phyloP scores from a whole-genome alignment of 2,113 vertebrate genomes.

The Phycodurus eques region DNA sequence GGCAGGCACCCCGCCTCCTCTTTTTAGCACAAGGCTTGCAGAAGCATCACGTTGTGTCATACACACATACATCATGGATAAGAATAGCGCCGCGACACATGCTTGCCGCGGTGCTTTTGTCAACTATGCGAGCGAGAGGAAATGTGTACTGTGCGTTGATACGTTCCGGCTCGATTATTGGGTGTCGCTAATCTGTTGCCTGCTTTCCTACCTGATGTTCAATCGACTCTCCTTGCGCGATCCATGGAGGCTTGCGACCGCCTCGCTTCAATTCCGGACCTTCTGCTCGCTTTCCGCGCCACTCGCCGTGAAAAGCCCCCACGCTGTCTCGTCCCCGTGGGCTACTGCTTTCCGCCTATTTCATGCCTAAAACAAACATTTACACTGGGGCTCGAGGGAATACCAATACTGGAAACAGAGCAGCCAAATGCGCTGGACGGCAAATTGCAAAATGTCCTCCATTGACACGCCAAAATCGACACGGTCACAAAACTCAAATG shows the following conservation, averaged over 20 bases:
- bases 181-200: neutral
- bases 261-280: constrained; percentile 22
- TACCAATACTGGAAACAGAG: constrained; percentile 13
- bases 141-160: neutral
- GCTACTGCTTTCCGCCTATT: neutral
- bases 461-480: constrained; percentile 43
- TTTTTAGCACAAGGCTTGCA: constrained; percentile 19
- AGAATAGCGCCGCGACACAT: neutral
- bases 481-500: constrained; percentile 13
- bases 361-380: constrained; percentile 27
- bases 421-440: constrained; percentile 25
- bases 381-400: constrained; percentile 17
- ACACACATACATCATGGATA: neutral
- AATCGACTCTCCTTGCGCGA: constrained; percentile 26
- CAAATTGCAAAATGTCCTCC: constrained; percentile 55
- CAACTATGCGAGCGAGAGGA: neutral
- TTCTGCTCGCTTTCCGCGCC: constrained; percentile 14
- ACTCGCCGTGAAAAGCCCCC: constrained; percentile 14
- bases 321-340: neutral
- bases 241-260: constrained; percentile 50
- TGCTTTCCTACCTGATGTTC: constrained; percentile 49
- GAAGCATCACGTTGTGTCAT: neutral
- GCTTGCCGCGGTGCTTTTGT: accelerated
- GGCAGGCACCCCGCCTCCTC: constrained; percentile 17
- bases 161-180: neutral